Percentiles rank a stretch among this genome's conserved stretches.
Conservation (phyloP, 2,113 vertebrate genomes). For the Astur gentilis region DNA sequence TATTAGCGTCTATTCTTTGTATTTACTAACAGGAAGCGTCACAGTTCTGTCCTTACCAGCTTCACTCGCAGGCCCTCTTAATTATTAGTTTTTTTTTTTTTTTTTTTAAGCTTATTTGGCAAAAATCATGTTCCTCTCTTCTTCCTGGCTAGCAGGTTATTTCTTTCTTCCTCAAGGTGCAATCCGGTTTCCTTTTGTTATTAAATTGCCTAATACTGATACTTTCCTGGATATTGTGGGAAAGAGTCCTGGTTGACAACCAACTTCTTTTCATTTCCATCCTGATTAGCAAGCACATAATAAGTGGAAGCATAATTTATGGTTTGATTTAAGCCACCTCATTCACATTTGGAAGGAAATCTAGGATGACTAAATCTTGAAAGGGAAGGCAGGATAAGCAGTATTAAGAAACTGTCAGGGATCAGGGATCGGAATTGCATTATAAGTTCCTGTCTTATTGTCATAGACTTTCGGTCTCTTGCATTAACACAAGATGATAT, state of each 20-base stretch:
- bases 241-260: constrained; percentile 35
- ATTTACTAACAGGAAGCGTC: constrained; percentile 73
- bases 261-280: constrained; percentile 52
- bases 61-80: constrained; percentile 14
- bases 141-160: constrained; percentile 58
- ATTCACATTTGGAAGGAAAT: constrained; percentile 48
- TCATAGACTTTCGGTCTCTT: neutral
- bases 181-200: constrained; percentile 62
- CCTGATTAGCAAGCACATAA: constrained; percentile 56
- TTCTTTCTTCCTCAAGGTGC: constrained; percentile 66
- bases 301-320: constrained; percentile 49
- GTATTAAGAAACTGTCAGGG: constrained; percentile 41
- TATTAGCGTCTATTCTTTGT: constrained; percentile 65
- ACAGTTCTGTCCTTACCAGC: constrained; percentile 32
- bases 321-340: constrained; percentile 44
- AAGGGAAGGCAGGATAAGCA: constrained; percentile 56
- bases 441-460: neutral
- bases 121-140: constrained; percentile 7
- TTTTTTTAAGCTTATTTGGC: constrained; percentile 16
- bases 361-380: constrained; percentile 45
- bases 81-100: constrained; percentile 12
- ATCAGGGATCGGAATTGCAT: neutral
- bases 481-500: neutral
- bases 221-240: constrained; percentile 67
- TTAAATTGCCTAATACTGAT: constrained; percentile 16